Base-by-base conservation (phyloP, 1,140 invertebrate species). In the Coptotermes formosanus region DNA sequence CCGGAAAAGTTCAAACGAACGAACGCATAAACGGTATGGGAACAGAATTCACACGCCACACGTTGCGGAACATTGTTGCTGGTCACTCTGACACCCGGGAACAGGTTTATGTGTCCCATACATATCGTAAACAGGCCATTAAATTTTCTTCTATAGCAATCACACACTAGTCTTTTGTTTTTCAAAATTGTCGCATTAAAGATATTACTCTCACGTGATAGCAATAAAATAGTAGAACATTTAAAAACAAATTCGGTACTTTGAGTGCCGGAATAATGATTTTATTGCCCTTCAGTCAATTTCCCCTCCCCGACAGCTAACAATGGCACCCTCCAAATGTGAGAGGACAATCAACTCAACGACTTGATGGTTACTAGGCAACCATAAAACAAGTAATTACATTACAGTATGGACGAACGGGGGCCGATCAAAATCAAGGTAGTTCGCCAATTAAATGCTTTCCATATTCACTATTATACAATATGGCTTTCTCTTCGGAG, bases 231-330 rank as follows among this genome's bases (percentile, higher is more conserved):
- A 30, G 64, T 75, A 30, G 64, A 75, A 30, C 64, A 75, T 75
- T 75, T 75, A 75, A 75, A 75, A 75, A 75, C 14, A 75, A 75
- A 75, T 75, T 75, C 64, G 25, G 64, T 30, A 75, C 64, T 75
- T 75, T 75, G 59, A 64, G 21, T 23, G 64, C n/a, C 64, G 64
- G 64, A 1, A 30, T 7, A 75, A 75, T 75, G 64, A n/a, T 30
- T 75, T 75, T 75, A 75, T 75, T 75, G 64, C 64, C 64, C n/a
- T 75, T 75, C 64, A 75, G 64, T 75, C 64, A 64, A 64, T 64
- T 64, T 75, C 25, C n/a, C 64, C 25, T 2, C 9, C 64, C 64
- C 59, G 21, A 8, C 55, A 23, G 55, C 55, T 59, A 64, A 64
- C 59, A 64, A 64, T 64, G 19, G 59, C 16, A 19, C 64, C 64